These are phyloP conservation scores for Mionectes macconnelli DNA, from an alignment of 2,113 vertebrate genomes.

Conservation along the genomic window DNA sequence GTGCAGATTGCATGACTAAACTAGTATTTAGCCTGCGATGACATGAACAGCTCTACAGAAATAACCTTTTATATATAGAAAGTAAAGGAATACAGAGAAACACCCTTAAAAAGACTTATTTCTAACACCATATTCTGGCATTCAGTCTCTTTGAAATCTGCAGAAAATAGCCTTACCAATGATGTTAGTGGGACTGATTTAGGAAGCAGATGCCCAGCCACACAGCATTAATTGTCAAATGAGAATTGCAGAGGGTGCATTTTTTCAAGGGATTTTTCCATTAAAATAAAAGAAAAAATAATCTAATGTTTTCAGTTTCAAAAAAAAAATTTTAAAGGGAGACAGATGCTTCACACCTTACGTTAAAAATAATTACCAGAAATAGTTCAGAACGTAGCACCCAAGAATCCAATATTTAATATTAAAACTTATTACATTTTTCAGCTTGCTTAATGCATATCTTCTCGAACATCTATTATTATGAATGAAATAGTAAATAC, in stretches of 20 bases:
- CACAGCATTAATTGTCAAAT: neutral
- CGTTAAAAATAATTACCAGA: neutral
- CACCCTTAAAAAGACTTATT: neutral
- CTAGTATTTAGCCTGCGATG: neutral
- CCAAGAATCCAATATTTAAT: neutral
- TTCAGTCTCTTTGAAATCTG: neutral
- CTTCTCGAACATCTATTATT: neutral
- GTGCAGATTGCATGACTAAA: neutral
- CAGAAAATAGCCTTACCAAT: neutral
- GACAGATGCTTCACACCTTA: neutral
- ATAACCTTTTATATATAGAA: neutral
- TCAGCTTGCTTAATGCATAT: neutral
- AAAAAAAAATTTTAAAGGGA: neutral
- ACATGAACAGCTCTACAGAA: neutral
- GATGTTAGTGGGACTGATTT: neutral
- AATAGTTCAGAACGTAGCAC: neutral
- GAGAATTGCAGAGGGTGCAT: neutral
- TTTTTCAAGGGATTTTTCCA: neutral
- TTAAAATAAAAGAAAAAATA: neutral
- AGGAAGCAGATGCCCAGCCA: neutral
- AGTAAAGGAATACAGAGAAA: neutral
- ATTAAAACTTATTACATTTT: neutral
- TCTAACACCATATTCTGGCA: neutral
- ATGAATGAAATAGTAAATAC: neutral
- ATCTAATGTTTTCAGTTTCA: neutral